Evolutionary conservation across 1,140 invertebrate genomes (phyloP), one percentile per base, ranked within the genome.

Genomic region (Drosophila chauvacae): DNA sequence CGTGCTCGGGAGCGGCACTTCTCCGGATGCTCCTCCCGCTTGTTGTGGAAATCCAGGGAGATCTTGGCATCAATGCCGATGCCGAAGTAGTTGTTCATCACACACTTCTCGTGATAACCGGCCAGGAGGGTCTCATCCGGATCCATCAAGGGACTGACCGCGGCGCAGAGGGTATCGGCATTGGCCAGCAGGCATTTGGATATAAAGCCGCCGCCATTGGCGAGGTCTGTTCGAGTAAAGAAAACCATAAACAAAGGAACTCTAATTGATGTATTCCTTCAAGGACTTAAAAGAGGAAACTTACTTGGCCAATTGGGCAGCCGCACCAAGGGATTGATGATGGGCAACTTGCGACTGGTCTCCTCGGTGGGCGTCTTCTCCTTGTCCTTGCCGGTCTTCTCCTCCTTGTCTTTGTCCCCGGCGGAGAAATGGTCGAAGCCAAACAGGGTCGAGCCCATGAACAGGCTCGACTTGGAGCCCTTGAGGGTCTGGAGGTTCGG

Each of bases 51-150:
- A 91, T 99, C 98, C 11, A 99, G 93, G 11, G 98, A 98, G 30
- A 99, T 99, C 93, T 99, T 99, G 1, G 98, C 98, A 94, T 99
- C 98, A 51, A 99, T 97, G 14, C 98, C 98, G 91, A 99, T 99
- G 2, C 98, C 98, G 93, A 99, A 99, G 93, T 99, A 99, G 92
- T 99, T 99, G 92, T 99, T 99, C 98, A 99, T 99, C 1, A 99
- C 98, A 76, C 97, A 98, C 75, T 96, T 96, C 93, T 99, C 98
- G 79, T 96, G 96, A 93, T 98, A 99, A 5, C 97, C 97, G 93
- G 98, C 97, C 93, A 97, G 92, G 13, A 97, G 94, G 9, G 97
- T 97, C 90, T 98, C 97, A 93, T 98, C 97, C 0, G 96, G 96
- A 93, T 98, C 97, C 95, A 98, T 97, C 14, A 98, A 93, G 5